Percentiles rank a stretch among this genome's conserved stretches.
phyloP scores from a whole-genome alignment of 2,113 vertebrate genomes.

The Corythaixoides concolor region DNA sequence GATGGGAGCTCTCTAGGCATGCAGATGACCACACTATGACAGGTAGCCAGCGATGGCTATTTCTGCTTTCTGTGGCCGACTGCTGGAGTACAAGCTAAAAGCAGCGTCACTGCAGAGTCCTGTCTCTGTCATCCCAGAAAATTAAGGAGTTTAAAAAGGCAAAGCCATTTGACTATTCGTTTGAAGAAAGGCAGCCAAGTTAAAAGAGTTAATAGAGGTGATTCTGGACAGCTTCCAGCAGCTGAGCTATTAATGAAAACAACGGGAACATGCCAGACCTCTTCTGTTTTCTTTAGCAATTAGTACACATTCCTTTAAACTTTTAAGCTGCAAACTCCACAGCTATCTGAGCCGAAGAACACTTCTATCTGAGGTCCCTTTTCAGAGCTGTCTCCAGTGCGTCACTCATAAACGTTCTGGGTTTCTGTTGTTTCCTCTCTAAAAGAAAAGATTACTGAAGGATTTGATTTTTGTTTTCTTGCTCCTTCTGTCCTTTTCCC shows the following conservation, averaged over 20 bases:
- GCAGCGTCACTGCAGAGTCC: neutral
- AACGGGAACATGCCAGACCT: slow-evolving; percentile 35
- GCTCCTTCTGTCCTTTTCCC: neutral
- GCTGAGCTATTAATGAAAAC: slow-evolving; percentile 51
- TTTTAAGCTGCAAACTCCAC: neutral
- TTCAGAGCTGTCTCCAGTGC: neutral
- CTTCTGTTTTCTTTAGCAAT: slow-evolving; percentile 41
- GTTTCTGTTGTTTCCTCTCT: neutral
- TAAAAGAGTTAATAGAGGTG: slow-evolving; percentile 52
- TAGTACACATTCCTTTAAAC: slow-evolving; percentile 16
- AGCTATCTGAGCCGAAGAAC: neutral
- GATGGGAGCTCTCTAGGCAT: neutral
- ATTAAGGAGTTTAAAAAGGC: neutral
- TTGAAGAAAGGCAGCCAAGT: slow-evolving; percentile 13
- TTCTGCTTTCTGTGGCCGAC: neutral
- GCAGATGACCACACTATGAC: neutral
- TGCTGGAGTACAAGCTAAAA: neutral
- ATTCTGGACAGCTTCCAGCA: slow-evolving; percentile 38
- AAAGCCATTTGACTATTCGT: neutral
- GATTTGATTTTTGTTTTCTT: neutral
- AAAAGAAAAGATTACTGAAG: neutral
- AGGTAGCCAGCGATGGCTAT: neutral
- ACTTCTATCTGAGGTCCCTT: neutral
- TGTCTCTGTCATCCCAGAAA: neutral
- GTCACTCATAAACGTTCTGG: neutral